These are phyloP conservation scores for Myiotriccus ornatus DNA, from an alignment of 2,797 vertebrate species.

Conservation along the genomic window DNA sequence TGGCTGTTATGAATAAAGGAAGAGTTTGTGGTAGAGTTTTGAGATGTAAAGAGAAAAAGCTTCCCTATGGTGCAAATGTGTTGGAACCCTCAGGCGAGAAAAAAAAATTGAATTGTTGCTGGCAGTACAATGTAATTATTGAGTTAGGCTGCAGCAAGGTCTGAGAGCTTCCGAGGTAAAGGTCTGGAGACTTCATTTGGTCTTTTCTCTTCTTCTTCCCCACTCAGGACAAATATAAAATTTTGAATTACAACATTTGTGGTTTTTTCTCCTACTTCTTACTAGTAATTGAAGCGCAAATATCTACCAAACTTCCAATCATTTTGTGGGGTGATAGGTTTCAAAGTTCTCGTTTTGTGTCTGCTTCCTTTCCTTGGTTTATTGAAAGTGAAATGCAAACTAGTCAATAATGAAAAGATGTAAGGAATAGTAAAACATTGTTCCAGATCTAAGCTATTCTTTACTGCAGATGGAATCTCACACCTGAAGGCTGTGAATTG, in stretches of 20 bases:
- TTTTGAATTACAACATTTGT: conserved; percentile 5
- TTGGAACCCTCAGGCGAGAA: conserved; percentile 79
- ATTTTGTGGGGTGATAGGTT: background rate
- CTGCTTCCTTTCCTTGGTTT: background rate
- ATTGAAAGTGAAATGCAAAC: background rate
- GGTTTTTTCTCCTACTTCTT: background rate
- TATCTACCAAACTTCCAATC: background rate
- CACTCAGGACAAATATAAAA: conserved; percentile 22
- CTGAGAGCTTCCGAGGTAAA: conserved; percentile 70
- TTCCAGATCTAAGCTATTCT: background rate
- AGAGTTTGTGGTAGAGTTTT: conserved; percentile 83
- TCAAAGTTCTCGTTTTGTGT: background rate
- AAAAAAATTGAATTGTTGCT: conserved; percentile 83
- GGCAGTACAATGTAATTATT: conserved; percentile 81
- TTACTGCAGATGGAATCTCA: background rate
- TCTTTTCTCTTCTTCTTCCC: background rate
- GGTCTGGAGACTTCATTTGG: conserved; percentile 40
- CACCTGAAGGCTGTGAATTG: background rate
- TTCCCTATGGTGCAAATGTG: conserved; percentile 87
- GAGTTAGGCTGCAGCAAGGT: conserved; percentile 71
- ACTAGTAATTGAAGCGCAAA: background rate
- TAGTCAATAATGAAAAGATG: background rate
- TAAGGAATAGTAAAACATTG: background rate
- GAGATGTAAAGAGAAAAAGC: conserved; percentile 82
- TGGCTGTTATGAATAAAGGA: conserved; percentile 86